Conservation (phyloP, 1,140 invertebrate species). For the Scaptomyza pallida region DNA sequence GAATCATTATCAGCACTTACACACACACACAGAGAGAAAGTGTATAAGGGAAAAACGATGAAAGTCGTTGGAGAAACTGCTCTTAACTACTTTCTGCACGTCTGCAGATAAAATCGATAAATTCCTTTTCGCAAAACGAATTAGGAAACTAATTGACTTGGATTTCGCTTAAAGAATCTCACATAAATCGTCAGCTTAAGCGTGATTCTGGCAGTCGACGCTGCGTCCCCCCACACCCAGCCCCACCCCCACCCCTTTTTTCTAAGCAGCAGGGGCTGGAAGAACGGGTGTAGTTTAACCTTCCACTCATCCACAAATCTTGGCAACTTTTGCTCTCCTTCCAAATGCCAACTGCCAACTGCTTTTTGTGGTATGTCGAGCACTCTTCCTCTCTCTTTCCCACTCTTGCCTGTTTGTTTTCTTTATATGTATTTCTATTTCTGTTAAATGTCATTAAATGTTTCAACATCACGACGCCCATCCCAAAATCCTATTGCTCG, state of each 20-base stretch:
- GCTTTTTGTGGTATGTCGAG: constrained; percentile 25
- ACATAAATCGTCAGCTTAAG: constrained; percentile 81
- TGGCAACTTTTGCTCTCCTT: constrained; percentile 23
- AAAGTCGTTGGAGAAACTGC: constrained; percentile 58
- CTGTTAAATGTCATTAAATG: constrained; percentile 77
- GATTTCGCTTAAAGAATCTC: constrained; percentile 82
- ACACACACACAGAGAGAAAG: constrained; percentile 19
- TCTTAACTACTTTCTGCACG: constrained; percentile 81
- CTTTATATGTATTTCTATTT: constrained; percentile 47
- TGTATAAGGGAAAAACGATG: constrained; percentile 10
- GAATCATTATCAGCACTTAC: constrained; percentile 73
- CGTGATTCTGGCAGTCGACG: constrained; percentile 72
- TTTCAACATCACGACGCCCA: constrained; percentile 47
- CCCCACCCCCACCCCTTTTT: not conserved
- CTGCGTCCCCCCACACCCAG: not conserved
- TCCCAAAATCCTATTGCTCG: not conserved
- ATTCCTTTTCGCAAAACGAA: constrained; percentile 82
- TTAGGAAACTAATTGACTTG: constrained; percentile 82
- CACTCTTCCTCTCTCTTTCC: no score
- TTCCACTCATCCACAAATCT: not conserved
- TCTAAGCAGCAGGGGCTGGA: no score
- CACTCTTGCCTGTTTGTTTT: not conserved
- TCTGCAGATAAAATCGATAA: constrained; percentile 82
- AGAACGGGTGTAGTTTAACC: not conserved
- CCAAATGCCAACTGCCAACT: constrained; percentile 36